phyloP scores from a whole-genome alignment of 2,797 vertebrate genomes.

The Apodemus agrarius region DNA sequence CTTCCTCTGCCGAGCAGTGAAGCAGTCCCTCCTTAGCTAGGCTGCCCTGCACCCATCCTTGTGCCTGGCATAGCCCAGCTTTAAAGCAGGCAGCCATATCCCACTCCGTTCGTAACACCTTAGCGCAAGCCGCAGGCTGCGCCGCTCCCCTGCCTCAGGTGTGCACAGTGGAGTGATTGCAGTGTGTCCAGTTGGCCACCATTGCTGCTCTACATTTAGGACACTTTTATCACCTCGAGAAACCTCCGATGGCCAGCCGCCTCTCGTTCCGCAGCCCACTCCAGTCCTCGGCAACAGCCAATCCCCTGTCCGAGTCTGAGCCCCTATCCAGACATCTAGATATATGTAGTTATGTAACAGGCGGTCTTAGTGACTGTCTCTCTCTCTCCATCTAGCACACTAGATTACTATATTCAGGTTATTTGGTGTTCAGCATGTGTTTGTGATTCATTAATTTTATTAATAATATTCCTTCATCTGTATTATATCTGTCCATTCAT shows the following conservation, averaged over 20 bases:
- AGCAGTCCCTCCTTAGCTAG: slow-evolving; percentile 1
- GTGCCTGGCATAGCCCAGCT: neutral
- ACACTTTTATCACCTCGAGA: neutral
- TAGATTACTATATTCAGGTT: neutral
- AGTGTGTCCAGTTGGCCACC: neutral
- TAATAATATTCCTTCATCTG: neutral
- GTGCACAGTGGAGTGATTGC: neutral
- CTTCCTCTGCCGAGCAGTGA: neutral
- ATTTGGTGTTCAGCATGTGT: neutral
- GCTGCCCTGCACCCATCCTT: neutral
- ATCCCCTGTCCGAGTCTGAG: neutral
- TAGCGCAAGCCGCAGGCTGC: neutral
- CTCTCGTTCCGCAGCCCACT: neutral
- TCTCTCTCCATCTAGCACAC: neutral
- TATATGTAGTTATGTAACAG: neutral
- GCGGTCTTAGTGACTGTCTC: neutral
- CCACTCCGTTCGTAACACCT: neutral
- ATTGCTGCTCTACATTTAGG: slow-evolving; percentile 11
- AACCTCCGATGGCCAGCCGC: neutral
- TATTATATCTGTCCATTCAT: neutral
- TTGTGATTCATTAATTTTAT: slow-evolving; percentile 17
- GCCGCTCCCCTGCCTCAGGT: neutral
- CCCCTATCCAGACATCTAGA: neutral
- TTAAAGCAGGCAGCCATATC: neutral
- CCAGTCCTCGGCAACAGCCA: neutral